Evolutionary conservation across 2,797 vertebrate species (phyloP).

Genomic region (Hemibagrus guttatus): DNA sequence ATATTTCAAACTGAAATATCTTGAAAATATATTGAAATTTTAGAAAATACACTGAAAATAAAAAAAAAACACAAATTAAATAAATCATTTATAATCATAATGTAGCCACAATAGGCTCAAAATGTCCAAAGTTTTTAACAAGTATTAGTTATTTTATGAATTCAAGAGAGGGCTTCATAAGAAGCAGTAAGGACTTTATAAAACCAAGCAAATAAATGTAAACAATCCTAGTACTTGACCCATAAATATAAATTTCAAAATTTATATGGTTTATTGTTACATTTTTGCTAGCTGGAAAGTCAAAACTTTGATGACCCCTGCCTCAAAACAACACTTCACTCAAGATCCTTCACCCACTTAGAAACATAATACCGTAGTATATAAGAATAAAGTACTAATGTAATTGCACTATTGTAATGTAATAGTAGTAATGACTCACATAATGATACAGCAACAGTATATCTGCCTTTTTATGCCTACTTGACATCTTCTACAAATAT

Average conservation of each 20-base stretch:
- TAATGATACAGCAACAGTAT: background rate
- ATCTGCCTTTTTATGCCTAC: background rate
- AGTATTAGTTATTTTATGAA: background rate
- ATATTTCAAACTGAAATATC: background rate
- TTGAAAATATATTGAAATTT: background rate
- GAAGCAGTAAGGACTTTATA: background rate
- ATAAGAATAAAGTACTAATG: background rate
- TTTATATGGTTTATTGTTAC: background rate
- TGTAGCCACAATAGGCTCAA: background rate
- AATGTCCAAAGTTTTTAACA: background rate
- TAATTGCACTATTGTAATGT: no score
- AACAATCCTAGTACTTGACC: background rate
- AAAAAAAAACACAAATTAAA: background rate
- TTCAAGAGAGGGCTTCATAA: background rate
- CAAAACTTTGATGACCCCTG: background rate
- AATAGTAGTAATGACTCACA: background rate
- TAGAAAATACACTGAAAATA: background rate
- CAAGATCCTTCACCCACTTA: background rate
- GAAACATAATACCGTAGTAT: no score
- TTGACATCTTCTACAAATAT: background rate
- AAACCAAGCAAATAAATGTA: background rate
- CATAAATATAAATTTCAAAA: background rate
- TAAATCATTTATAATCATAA: background rate
- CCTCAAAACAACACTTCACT: background rate
- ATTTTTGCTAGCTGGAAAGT: background rate